Evolutionary conservation across 2,888 invertebrate species (phyloP).

Genomic region (Callosobruchus maculatus): DNA sequence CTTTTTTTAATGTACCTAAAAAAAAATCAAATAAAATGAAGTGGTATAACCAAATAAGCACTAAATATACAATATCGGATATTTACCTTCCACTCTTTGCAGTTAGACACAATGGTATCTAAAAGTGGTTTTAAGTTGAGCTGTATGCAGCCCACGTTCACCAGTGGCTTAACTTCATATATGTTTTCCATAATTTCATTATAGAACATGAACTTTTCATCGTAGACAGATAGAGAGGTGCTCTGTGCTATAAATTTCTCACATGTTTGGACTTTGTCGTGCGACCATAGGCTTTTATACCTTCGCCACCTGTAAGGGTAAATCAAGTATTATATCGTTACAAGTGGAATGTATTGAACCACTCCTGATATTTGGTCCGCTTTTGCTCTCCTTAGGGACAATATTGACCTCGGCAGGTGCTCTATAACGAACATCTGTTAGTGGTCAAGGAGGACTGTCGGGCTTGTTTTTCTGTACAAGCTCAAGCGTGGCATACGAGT

Average conservation of each 20-base stretch:
- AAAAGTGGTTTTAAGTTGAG: slow-evolving; percentile 73
- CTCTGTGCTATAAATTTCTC: slow-evolving; percentile 72
- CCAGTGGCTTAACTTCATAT: slow-evolving; percentile 53
- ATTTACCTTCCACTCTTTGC: slow-evolving; percentile 70
- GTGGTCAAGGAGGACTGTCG: no score
- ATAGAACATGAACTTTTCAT: slow-evolving; percentile 83
- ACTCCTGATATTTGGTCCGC: no score
- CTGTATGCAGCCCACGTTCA: slow-evolving; percentile 66
- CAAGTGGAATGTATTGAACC: no score
- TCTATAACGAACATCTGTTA: no score
- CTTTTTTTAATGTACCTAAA: no score
- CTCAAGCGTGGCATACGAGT: no score
- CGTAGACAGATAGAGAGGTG: slow-evolving; percentile 64
- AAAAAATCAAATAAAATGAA: no score
- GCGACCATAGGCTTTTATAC: slow-evolving; percentile 72
- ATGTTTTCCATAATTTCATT: slow-evolving; percentile 62
- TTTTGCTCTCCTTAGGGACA: no score
- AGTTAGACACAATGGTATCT: slow-evolving; percentile 66
- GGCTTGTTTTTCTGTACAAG: no score
- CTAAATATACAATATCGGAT: no score
- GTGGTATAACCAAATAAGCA: no score
- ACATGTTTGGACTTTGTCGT: slow-evolving; percentile 69
- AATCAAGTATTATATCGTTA: background rate
- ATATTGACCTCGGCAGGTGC: no score
- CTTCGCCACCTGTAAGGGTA: slow-evolving; percentile 61